Conservation (phyloP, 2,797 vertebrate genomes). For the Silurus lanzhouensis region DNA sequence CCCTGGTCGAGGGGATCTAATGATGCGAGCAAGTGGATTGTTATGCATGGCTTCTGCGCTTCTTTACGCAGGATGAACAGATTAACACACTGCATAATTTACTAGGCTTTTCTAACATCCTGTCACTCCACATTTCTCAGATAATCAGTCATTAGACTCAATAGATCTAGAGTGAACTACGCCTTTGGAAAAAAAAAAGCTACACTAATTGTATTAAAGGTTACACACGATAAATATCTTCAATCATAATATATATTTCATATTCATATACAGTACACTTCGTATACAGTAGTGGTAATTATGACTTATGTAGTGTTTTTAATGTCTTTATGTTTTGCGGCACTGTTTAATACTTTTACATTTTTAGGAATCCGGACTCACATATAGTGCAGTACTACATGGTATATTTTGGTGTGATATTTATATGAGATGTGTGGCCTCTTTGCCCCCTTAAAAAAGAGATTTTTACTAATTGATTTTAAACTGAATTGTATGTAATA, state of each 20-base stretch:
- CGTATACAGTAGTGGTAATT: no score
- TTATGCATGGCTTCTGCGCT: constrained; percentile 17
- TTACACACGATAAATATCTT: neutral
- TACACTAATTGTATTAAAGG: neutral
- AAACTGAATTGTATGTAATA: neutral
- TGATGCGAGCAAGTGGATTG: constrained; percentile 29
- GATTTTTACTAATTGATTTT: neutral
- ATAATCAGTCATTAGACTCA: constrained; percentile 24
- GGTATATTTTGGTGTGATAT: neutral
- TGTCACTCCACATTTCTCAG: constrained; percentile 32
- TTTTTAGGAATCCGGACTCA: neutral
- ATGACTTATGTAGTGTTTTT: neutral
- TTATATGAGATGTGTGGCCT: neutral
- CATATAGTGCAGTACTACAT: neutral
- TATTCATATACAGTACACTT: no score
- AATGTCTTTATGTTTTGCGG: neutral
- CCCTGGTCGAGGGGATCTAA: constrained; percentile 5
- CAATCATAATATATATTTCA: no score
- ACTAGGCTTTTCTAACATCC: constrained; percentile 24
- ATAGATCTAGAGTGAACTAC: neutral
- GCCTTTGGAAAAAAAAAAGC: neutral
- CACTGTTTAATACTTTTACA: neutral
- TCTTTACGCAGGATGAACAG: constrained; percentile 32
- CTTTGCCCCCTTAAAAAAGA: neutral
- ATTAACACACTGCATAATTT: constrained; percentile 40